Percentiles rank a stretch among this genome's conserved stretches.
phyloP scores from a whole-genome alignment of 92 coral and sea anemone genomes.

The Plumapathes pennacea region DNA sequence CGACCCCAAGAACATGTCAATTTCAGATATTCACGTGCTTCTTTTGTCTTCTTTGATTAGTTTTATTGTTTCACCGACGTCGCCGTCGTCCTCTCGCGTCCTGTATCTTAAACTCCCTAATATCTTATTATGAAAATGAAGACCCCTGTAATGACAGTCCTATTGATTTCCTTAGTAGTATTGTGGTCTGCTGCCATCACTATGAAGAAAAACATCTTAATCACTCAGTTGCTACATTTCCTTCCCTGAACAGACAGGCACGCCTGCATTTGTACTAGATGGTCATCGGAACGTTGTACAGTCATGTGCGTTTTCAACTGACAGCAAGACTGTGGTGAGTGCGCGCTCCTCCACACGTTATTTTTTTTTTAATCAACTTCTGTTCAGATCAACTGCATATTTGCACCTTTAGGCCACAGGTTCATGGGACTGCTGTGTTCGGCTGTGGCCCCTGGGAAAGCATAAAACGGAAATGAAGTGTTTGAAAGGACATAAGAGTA shows the following conservation, averaged over 20 bases:
- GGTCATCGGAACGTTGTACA: constrained; percentile 92
- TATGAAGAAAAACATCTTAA: too few relatives aligned
- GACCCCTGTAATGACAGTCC: too few relatives aligned
- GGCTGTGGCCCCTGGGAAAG: constrained; percentile 72
- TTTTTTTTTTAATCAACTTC: not conserved
- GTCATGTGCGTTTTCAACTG: constrained; percentile 82
- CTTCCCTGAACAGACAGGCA: constrained; percentile 80
- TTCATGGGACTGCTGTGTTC: constrained; percentile 93
- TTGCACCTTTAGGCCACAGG: constrained; percentile 75
- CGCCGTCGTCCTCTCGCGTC: too few relatives aligned
- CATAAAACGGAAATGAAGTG: constrained; percentile 48
- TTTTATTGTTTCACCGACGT: too few relatives aligned
- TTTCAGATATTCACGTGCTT: too few relatives aligned
- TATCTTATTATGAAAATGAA: too few relatives aligned
- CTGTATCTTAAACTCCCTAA: too few relatives aligned
- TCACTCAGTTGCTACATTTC: not conserved
- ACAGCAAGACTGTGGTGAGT: constrained; percentile 74
- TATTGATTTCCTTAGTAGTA: too few relatives aligned
- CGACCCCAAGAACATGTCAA: too few relatives aligned
- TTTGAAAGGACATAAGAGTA: constrained; percentile 85
- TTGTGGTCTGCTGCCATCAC: too few relatives aligned
- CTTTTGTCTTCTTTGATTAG: too few relatives aligned
- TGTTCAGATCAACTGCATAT: not conserved
- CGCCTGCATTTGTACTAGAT: constrained; percentile 67
- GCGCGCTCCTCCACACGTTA: not conserved